Base-by-base conservation (phyloP, 2,888 invertebrate genomes). In the Saturnia pavonia region DNA sequence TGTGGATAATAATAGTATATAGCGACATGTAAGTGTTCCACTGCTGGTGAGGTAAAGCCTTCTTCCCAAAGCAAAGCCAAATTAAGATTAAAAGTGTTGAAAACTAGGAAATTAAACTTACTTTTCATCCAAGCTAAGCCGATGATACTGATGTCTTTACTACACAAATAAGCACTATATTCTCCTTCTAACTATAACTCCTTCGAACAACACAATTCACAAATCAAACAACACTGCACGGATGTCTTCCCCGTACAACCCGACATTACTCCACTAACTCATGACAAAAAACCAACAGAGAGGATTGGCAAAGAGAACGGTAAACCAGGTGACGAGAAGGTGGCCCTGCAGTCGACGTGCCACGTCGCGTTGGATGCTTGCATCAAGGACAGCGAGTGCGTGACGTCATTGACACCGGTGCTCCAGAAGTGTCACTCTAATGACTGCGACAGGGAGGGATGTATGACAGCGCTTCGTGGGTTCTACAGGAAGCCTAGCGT, bases 381-480 rank as follows among this genome's bases (percentile, higher is more conserved):
- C 92, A 97, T 97, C 90, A 97, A 96, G 89, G 96, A 98, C 92
- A 95, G 95, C 81, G 96, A 96, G 85, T 98, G 98, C 88, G 96
- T 96, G 86, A 94, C 95, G 80, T 95, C 97, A 71, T 93, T 98
- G 82, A 96, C 97, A 70, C 97, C 97, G n/a, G 97, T 98, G 78
- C 95, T 98, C 81, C 96, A 96, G 91, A 96, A 96, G 88, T 98
- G 98, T 86, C 97, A 97, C 84, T 79, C 85, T 8, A 87, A 79
- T 40, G 92, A 96, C 77, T 98, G 98, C 90, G 96, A 97, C 87
- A 95, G 97, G 75, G 97, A 97, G 85, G 96, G 97, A 73, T 98
- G 98, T 90, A 98, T 98, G 98, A 95, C 96, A 75, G 97, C 98
- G 69, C 91, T 98, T 80, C 96, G 98, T 86, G 96, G 96, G 71